Evolutionary conservation across 2,797 vertebrate species (phyloP).

Genomic region (Acanthiza pusilla): DNA sequence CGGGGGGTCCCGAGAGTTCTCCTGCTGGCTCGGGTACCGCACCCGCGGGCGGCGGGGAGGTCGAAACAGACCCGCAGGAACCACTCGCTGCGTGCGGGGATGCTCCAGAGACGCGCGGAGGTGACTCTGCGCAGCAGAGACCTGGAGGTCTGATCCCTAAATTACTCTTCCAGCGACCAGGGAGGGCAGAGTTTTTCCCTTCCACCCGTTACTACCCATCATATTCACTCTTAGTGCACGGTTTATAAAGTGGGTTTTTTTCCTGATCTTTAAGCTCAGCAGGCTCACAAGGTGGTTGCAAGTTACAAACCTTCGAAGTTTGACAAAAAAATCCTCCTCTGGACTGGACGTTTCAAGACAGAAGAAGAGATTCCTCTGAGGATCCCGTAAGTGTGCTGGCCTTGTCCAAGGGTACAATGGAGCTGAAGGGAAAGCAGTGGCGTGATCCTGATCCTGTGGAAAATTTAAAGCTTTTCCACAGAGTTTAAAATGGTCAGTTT

Average conservation of each 20-base stretch:
- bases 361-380: conserved; percentile 72
- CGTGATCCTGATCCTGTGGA: background rate
- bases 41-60: background rate
- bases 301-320: conserved; percentile 70
- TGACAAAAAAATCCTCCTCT: conserved; percentile 76
- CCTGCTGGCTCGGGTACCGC: background rate
- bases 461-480: background rate
- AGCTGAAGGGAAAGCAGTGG: background rate
- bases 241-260: background rate
- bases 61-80: background rate
- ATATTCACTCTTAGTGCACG: accelerated
- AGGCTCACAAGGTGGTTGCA: conserved; percentile 61
- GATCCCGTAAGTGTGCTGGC: conserved; percentile 62
- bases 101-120: accelerated
- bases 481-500: background rate
- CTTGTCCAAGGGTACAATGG: background rate
- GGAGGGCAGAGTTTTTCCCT: background rate
- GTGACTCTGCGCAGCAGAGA: background rate
- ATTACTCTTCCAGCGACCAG: accelerated
- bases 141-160: too few relatives aligned
- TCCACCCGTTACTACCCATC: accelerated
- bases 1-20: too few relatives aligned
- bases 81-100: accelerated
- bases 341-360: conserved; percentile 76
- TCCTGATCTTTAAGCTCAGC: background rate